Percentiles rank a stretch among this genome's conserved stretches.
These are phyloP conservation scores for Pterophyllum scalare DNA, from an alignment of 2,113 vertebrate genomes.

Conservation along the genomic window DNA sequence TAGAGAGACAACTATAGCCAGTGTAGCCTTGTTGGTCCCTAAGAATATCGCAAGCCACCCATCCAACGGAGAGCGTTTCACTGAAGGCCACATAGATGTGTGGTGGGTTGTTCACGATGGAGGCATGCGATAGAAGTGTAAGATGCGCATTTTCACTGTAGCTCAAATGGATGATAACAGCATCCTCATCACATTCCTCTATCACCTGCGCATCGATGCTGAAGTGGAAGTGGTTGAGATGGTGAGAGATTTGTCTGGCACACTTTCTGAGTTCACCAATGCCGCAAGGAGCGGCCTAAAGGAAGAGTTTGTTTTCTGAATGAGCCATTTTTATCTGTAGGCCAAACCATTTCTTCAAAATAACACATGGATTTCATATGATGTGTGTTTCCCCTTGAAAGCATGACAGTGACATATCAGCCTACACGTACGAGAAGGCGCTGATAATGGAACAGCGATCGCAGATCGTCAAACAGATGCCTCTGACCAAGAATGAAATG, in stretches of 20 bases:
- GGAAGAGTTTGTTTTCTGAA: background rate
- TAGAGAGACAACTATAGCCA: constrained; percentile 93
- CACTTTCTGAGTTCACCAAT: background rate
- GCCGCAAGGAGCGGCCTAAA: background rate
- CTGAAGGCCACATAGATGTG: constrained; percentile 94
- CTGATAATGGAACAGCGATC: constrained; percentile 96
- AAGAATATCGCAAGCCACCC: constrained; percentile 96
- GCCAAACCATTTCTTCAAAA: background rate
- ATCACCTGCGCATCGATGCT: constrained; percentile 93
- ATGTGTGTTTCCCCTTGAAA: constrained; percentile 55
- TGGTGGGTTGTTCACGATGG: constrained; percentile 99
- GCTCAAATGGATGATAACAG: constrained; percentile 99
- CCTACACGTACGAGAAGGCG: constrained; percentile 98
- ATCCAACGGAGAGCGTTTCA: constrained; percentile 95
- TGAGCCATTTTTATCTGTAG: background rate
- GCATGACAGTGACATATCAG: constrained; percentile 95
- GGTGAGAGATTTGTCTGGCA: constrained; percentile 81
- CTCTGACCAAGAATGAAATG: constrained; percentile 95
- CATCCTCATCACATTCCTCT: constrained; percentile 95
- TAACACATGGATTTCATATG: background rate
- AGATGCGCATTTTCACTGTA: constrained; percentile 98
- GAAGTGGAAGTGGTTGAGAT: constrained; percentile 98
- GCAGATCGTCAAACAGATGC: constrained; percentile 99
- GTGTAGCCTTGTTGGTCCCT: constrained; percentile 92
- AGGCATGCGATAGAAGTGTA: constrained; percentile 97